Conservation (phyloP, 2,113 vertebrate genomes). For the Cercopithecus mona region DNA sequence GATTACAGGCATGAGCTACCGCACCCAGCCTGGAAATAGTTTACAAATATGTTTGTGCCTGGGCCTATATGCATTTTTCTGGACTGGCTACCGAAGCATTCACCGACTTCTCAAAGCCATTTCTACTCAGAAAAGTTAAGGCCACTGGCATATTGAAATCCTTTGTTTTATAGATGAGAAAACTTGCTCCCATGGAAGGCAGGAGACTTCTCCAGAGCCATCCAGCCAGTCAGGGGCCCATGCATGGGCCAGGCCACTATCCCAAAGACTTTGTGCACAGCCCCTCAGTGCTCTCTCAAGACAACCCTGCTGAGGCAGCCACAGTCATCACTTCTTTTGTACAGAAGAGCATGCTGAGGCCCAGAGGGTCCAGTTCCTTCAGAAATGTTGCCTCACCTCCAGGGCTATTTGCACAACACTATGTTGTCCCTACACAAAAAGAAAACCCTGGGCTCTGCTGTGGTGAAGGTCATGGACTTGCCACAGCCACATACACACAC, state of each 20-base stretch:
- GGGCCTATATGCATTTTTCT: not conserved
- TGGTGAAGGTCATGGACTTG: not conserved
- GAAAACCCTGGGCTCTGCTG: not conserved
- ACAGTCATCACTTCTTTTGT: accelerated
- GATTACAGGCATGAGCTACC: too few relatives aligned
- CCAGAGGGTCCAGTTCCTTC: not conserved
- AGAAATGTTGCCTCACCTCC: not conserved
- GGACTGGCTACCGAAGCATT: not conserved
- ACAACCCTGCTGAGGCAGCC: not conserved
- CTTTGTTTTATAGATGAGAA: not conserved
- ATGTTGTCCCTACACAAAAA: not conserved
- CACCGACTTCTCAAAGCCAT: not conserved
- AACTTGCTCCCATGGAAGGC: not conserved
- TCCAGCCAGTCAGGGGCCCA: not conserved
- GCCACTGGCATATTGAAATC: not conserved
- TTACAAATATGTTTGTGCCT: not conserved
- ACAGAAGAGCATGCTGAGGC: not conserved
- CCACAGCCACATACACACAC: not conserved
- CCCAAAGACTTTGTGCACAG: not conserved
- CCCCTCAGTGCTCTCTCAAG: not conserved
- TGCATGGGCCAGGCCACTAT: not conserved
- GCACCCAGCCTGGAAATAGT: not conserved
- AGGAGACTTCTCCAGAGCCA: not conserved
- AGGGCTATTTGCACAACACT: not conserved
- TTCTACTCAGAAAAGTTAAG: not conserved